Percentiles rank a stretch among this genome's conserved stretches.
These are phyloP conservation scores for Trichopoda pennipes DNA, from an alignment of 2,888 invertebrate species.

Conservation along the genomic window DNA sequence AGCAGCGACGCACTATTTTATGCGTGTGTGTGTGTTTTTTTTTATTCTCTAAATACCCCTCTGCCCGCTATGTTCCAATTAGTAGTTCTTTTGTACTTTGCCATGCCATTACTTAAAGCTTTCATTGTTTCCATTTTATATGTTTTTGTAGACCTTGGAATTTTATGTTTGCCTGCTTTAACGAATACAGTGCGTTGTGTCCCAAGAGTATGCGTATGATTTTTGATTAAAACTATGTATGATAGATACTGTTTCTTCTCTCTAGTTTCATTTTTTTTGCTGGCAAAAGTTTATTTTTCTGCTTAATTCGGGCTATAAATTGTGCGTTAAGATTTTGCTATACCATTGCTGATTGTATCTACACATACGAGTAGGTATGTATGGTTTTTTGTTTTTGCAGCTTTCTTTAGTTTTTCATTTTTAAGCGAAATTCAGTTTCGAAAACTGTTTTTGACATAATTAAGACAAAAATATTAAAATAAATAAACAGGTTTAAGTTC, in stretches of 20 bases:
- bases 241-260: too few relatives aligned
- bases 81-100: constrained; percentile 8
- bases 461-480: too few relatives aligned
- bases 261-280: neutral
- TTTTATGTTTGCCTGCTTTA: constrained; percentile 6
- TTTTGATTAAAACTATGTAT: constrained; percentile 7
- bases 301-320: constrained; percentile 38
- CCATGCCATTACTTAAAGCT: constrained; percentile 37
- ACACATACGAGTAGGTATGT: too few relatives aligned
- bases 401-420: too few relatives aligned
- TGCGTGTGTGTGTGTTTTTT: constrained; percentile 21
- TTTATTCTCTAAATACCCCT: constrained; percentile 15
- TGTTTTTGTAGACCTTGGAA: constrained; percentile 55
- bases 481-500: too few relatives aligned
- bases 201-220: constrained; percentile 27
- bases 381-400: too few relatives aligned
- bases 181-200: constrained; percentile 36
- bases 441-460: too few relatives aligned
- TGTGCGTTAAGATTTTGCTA: constrained; percentile 25
- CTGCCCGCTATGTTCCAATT: constrained; percentile 64
- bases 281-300: constrained; percentile 6
- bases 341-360: neutral
- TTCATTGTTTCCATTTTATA: constrained; percentile 11
- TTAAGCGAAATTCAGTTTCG: too few relatives aligned
- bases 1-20: constrained; percentile 15